These are phyloP conservation scores for Agrochola macilenta DNA, from an alignment of 2,888 invertebrate genomes.

Conservation along the genomic window DNA sequence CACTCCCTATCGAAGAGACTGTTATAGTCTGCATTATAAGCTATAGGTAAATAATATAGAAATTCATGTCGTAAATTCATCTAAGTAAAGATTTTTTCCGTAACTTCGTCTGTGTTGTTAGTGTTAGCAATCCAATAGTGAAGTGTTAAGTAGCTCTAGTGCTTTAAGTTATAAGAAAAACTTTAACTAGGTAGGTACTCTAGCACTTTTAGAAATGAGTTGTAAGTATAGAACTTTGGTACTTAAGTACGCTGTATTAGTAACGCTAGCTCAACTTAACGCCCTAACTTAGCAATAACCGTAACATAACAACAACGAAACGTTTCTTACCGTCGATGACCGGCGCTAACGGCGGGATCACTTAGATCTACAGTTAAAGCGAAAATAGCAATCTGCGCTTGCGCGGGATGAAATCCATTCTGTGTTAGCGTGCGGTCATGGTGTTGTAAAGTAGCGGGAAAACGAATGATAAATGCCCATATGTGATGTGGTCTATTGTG, in stretches of 20 bases:
- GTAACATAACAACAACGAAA: slow-evolving; percentile 16
- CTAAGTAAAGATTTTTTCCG: no score
- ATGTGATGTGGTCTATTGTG: slow-evolving; percentile 10
- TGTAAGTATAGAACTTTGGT: slow-evolving; percentile 2
- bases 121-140: background rate
- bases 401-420: slow-evolving; percentile 73
- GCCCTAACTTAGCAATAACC: slow-evolving; percentile 6
- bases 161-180: slow-evolving; percentile 1
- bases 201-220: background rate
- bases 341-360: slow-evolving; percentile 55
- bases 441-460: slow-evolving; percentile 39
- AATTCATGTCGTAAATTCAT: no score
- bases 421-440: slow-evolving; percentile 61
- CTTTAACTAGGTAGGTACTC: background rate
- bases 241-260: slow-evolving; percentile 14
- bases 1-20: no score
- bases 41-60: no score
- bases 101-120: no score
- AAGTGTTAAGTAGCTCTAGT: background rate
- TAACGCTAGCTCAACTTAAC: background rate
- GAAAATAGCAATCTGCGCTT: slow-evolving; percentile 72
- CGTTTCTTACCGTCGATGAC: slow-evolving; percentile 26
- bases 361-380: slow-evolving; percentile 71
- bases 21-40: no score
- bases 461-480: background rate